Evolutionary conservation across 2,888 invertebrate genomes (phyloP).

Genomic region (Incurvaria masculella): DNA sequence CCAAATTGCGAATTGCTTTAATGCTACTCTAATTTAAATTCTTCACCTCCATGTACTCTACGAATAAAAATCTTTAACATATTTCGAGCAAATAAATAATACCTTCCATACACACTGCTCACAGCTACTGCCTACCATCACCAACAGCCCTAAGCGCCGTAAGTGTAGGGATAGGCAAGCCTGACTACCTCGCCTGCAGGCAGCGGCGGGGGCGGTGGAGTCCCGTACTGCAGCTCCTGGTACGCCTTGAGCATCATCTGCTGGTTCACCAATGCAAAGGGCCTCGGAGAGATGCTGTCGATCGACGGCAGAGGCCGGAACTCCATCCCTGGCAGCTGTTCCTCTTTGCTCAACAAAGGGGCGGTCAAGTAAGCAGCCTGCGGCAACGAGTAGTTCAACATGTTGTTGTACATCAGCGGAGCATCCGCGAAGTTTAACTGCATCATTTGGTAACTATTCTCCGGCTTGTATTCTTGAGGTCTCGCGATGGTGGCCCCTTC

Average conservation of each 20-base stretch:
- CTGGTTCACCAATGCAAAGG: slow-evolving; percentile 45
- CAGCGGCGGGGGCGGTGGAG: slow-evolving; percentile 23
- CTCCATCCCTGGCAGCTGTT: slow-evolving; percentile 32
- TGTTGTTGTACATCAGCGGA: slow-evolving; percentile 43
- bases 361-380: slow-evolving; percentile 33
- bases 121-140: too few species aligned
- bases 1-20: too few species aligned
- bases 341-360: slow-evolving; percentile 37
- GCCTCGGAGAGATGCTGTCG: slow-evolving; percentile 47
- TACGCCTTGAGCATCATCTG: slow-evolving; percentile 54
- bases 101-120: too few species aligned
- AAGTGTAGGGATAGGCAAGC: slow-evolving; percentile 47
- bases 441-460: slow-evolving; percentile 28
- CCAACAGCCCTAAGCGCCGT: too few species aligned
- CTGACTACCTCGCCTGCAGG: slow-evolving; percentile 38
- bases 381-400: slow-evolving; percentile 38
- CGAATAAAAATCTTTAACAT: too few species aligned
- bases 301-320: slow-evolving; percentile 44
- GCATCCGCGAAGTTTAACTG: slow-evolving; percentile 34
- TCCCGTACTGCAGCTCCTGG: slow-evolving; percentile 40
- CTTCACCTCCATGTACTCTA: too few species aligned
- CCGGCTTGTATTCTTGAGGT: slow-evolving; percentile 31
- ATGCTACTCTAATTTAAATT: too few species aligned
- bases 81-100: too few species aligned
- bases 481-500: slow-evolving; percentile 21